Conservation (phyloP, 2,797 vertebrate genomes). For the Gila robusta region DNA sequence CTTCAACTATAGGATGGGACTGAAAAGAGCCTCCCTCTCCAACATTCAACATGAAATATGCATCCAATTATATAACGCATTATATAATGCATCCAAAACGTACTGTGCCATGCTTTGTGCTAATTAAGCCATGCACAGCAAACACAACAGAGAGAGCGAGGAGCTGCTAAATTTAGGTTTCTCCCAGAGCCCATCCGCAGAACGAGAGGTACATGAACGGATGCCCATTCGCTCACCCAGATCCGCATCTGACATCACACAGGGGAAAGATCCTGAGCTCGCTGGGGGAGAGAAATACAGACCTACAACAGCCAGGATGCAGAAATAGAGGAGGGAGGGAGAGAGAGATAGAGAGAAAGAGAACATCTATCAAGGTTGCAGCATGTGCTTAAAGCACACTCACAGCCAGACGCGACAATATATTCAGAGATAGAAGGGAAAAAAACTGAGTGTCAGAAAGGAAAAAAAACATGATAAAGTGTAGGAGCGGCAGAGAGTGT, state of each 20-base stretch:
- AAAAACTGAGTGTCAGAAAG: slow-evolving; percentile 41
- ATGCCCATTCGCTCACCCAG: slow-evolving; percentile 30
- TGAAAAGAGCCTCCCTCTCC: slow-evolving; percentile 33
- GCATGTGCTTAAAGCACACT: slow-evolving; percentile 47
- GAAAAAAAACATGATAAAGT: slow-evolving; percentile 46
- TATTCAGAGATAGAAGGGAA: slow-evolving; percentile 42
- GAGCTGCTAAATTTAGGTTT: slow-evolving; percentile 71
- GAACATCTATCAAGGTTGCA: slow-evolving; percentile 50
- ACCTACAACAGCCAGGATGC: slow-evolving; percentile 21
- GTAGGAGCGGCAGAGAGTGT: slow-evolving; percentile 14
- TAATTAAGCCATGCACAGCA: slow-evolving; percentile 74
- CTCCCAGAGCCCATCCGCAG: slow-evolving; percentile 64
- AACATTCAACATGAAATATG: slow-evolving; percentile 75
- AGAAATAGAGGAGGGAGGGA: slow-evolving; percentile 7
- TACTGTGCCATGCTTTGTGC: slow-evolving; percentile 63
- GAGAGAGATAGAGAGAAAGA: slow-evolving; percentile 7
- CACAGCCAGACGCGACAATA: slow-evolving; percentile 47
- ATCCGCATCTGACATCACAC: slow-evolving; percentile 43
- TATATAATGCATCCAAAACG: slow-evolving; percentile 62
- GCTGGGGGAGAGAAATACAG: slow-evolving; percentile 32
- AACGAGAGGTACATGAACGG: slow-evolving; percentile 31
- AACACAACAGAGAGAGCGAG: slow-evolving; percentile 66
- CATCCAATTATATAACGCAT: slow-evolving; percentile 77
- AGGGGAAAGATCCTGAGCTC: slow-evolving; percentile 25
- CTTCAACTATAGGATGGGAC: slow-evolving; percentile 55